These are phyloP conservation scores for Ditylenchus weischeri DNA, from an alignment of 2,888 invertebrate species.

Conservation along the genomic window DNA sequence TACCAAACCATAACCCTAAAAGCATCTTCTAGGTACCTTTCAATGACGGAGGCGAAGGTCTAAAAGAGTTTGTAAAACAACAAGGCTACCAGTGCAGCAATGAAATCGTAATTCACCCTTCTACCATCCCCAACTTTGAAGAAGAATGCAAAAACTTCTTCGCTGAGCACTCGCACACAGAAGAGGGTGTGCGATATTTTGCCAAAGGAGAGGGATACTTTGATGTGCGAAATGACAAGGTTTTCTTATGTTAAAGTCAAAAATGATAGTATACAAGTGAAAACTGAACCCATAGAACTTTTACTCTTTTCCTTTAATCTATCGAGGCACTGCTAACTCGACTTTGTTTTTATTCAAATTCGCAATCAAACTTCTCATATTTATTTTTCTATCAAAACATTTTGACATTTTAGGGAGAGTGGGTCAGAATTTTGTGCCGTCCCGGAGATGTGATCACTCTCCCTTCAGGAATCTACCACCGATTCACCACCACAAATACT, in stretches of 20 bases:
- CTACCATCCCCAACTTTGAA: constrained; percentile 77
- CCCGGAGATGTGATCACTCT: constrained; percentile 85
- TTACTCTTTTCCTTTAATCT: constrained; percentile 3
- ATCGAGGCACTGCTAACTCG: not conserved
- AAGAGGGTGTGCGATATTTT: constrained; percentile 89
- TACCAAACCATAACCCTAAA: no score
- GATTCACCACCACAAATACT: constrained; percentile 70
- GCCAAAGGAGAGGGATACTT: constrained; percentile 84
- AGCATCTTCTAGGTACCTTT: no score
- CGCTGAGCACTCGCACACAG: constrained; percentile 86
- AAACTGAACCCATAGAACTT: no score
- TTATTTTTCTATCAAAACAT: no score
- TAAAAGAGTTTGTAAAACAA: constrained; percentile 61
- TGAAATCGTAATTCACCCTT: constrained; percentile 75
- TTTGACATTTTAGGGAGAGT: constrained; percentile 68
- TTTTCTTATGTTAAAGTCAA: constrained; percentile 3
- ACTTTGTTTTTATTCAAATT: no score
- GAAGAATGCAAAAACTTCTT: constrained; percentile 81
- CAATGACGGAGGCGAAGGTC: no score
- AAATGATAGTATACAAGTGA: no score
- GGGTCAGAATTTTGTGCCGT: constrained; percentile 83
- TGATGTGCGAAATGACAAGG: constrained; percentile 76
- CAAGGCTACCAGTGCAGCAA: constrained; percentile 81
- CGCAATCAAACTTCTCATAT: no score
- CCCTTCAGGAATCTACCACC: constrained; percentile 94